phyloP scores from a whole-genome alignment of 2,113 vertebrate species.

The Protobothrops mucrosquamatus region DNA sequence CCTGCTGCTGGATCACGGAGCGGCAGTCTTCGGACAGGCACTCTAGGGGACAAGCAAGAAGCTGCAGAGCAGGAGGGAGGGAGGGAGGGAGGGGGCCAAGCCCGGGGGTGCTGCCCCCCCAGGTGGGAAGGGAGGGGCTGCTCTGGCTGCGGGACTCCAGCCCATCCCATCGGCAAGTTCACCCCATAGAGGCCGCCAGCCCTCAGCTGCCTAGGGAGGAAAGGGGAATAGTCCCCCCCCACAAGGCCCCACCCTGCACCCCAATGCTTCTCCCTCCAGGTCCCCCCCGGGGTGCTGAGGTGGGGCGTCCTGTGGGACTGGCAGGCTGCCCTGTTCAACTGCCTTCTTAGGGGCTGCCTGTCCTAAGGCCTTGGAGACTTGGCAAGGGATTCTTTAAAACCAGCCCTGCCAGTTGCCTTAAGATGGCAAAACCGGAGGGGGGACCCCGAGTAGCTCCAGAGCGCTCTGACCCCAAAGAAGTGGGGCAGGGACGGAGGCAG shows the following conservation, averaged over 20 bases:
- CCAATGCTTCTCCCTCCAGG: background rate
- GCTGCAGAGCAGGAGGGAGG: constrained; percentile 5
- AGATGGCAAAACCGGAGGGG: background rate
- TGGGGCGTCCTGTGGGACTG: background rate
- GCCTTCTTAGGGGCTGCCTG: background rate
- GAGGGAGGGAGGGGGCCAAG: background rate
- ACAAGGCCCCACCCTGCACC: background rate
- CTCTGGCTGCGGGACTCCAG: background rate
- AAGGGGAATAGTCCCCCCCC: background rate
- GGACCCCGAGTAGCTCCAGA: no score
- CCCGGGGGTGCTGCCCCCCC: background rate
- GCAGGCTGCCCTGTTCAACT: background rate
- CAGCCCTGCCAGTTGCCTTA: background rate
- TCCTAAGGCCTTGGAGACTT: fast-evolving
- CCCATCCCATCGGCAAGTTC: no score
- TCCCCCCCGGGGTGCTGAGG: background rate
- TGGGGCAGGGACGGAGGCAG: background rate
- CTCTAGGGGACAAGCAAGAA: constrained; percentile 57
- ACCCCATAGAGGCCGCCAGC: background rate
- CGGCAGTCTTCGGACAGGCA: constrained; percentile 77
- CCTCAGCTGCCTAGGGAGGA: background rate
- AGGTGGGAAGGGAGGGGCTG: no score
- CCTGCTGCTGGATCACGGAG: constrained; percentile 89
- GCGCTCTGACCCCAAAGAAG: background rate
- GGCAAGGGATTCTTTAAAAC: background rate